Base-by-base conservation (phyloP, 1,140 invertebrate species). In the Drosophila bocki region DNA sequence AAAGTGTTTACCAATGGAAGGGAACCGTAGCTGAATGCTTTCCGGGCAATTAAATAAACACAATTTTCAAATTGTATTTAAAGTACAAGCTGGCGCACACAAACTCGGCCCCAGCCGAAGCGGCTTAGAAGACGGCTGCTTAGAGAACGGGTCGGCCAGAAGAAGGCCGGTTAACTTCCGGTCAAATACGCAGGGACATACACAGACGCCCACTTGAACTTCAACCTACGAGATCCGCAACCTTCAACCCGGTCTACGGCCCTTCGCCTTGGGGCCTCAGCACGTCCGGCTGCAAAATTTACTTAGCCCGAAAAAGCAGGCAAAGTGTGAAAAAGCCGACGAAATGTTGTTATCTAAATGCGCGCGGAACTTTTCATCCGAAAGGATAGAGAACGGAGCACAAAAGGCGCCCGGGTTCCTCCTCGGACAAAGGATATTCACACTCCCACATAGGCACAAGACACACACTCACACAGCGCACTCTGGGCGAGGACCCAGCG, bases 21-120 rank as follows among this genome's bases (percentile, higher is more conserved):
- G 69, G 56, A 69, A 48, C 62, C 69, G 65, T 45, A 62, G 62
- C 54, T 48, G 50, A 75, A 72, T 54, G 56, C 81, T 90, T 90
- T 90, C 85, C 86, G 78, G 78, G 65, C 85, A 90, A 90, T 90
- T 90, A 90, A 90, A 90, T 90, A 82, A 90, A 90, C 85, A 90
- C 85, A 90, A 90, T 90, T 90, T 90, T 79, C 81, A 85, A 90
- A 90, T 90, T 82, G 88, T 91, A 90, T 90, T 90, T 90, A 90
- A 90, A 90, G 81, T 85, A 90, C 74, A 90, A 62, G 58, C 65
- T 68, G 71, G 48, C 54, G 9, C 69, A 62, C 29, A 37, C 48
- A 44, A 60, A 29, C 44, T 15, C 17, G 15, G 33, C 47, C 47
- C 47, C 33, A 15, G 41, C 51, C 44, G 26, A 48, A 70, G 37